These are phyloP conservation scores for Lordiphosa fenestrarum DNA, from an alignment of 2,888 invertebrate species.

Conservation along the genomic window DNA sequence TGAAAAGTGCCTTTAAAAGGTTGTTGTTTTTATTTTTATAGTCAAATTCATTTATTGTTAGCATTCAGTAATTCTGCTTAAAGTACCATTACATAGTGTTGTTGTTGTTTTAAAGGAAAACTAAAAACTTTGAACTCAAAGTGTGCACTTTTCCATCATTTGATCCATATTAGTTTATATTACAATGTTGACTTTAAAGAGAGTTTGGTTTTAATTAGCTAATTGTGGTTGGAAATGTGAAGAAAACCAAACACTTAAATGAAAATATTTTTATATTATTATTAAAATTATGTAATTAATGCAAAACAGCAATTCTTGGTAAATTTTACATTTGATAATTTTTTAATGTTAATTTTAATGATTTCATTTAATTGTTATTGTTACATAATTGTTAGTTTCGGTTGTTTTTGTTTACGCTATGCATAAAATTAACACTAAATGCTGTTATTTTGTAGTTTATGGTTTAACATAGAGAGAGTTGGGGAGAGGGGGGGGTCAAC, in stretches of 20 bases:
- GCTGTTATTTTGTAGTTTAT: conserved; percentile 34
- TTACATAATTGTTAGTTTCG: conserved; percentile 18
- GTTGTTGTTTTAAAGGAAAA: conserved; percentile 14
- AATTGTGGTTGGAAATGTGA: conserved; percentile 26
- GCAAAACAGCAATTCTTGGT: conserved; percentile 4
- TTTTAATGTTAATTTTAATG: conserved; percentile 7
- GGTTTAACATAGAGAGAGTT: conserved; percentile 15
- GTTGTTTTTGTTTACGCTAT: conserved; percentile 45
- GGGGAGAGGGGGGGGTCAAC: no score
- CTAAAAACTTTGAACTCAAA: neutral
- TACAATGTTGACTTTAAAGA: conserved; percentile 38
- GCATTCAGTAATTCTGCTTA: conserved; percentile 29
- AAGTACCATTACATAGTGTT: conserved; percentile 35
- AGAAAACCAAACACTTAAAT: conserved; percentile 27
- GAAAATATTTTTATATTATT: conserved; percentile 30
- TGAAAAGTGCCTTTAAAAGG: conserved; percentile 1
- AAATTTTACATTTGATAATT: conserved; percentile 43
- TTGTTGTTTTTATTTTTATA: conserved; percentile 33
- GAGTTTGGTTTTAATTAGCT: conserved; percentile 34
- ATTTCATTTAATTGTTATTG: conserved; percentile 19
- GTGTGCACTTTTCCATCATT: neutral
- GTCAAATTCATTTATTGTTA: conserved; percentile 43
- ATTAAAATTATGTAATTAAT: conserved; percentile 13
- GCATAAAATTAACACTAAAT: conserved; percentile 66
- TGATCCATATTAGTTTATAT: conserved; percentile 29